Percentiles rank a stretch among this genome's conserved stretches.
These are phyloP conservation scores for Panzeria rudis DNA, from an alignment of 2,888 invertebrate genomes.

Conservation along the genomic window DNA sequence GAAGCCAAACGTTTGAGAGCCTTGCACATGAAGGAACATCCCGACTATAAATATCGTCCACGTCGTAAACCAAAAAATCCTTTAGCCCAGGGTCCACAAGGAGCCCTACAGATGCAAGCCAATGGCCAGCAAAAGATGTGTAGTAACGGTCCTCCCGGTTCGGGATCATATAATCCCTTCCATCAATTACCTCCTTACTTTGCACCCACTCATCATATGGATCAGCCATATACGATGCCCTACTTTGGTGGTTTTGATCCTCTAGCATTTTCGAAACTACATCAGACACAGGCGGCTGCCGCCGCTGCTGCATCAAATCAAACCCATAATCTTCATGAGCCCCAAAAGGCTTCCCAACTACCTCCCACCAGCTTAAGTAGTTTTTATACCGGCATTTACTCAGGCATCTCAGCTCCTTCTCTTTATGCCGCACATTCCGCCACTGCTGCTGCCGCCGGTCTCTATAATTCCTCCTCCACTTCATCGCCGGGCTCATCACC, in stretches of 20 bases:
- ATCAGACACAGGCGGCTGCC: conserved; percentile 82
- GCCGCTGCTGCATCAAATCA: conserved; percentile 81
- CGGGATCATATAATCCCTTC: conserved; percentile 86
- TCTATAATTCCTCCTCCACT: conserved; percentile 83
- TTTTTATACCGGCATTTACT: conserved; percentile 83
- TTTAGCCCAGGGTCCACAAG: conserved; percentile 84
- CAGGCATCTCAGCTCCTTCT: conserved; percentile 83
- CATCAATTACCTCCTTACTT: conserved; percentile 90
- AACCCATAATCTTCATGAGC: conserved; percentile 80
- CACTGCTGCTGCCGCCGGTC: conserved; percentile 81
- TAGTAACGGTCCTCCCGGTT: conserved; percentile 78
- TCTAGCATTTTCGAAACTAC: conserved; percentile 82
- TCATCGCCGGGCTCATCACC: conserved; percentile 84
- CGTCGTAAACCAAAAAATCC: conserved; percentile 92
- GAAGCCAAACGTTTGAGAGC: conserved; percentile 95
- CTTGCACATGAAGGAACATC: conserved; percentile 95
- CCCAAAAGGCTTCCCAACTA: conserved; percentile 82
- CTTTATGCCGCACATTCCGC: conserved; percentile 83
- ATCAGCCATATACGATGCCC: conserved; percentile 85
- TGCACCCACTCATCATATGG: conserved; percentile 89
- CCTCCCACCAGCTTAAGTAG: conserved; percentile 83
- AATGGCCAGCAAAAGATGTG: conserved; percentile 80
- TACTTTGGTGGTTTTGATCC: conserved; percentile 84
- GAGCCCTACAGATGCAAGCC: conserved; percentile 79
- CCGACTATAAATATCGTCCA: conserved; percentile 95